Base-by-base conservation (phyloP, 2,888 invertebrate species). In the Hecatera dysodea region DNA sequence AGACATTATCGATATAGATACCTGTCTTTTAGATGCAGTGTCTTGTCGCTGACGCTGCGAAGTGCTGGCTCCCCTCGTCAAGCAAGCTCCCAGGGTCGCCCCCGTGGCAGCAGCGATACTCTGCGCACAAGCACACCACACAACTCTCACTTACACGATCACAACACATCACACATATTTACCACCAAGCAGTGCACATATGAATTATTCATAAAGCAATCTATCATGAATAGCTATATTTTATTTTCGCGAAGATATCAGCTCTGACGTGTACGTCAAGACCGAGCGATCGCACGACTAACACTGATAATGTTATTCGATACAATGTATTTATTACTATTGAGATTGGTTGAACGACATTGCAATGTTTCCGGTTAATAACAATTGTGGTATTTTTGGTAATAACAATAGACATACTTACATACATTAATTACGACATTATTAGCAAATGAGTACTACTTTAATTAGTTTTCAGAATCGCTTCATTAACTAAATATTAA, bases 31-130 rank as follows among this genome's bases (percentile, higher is more conserved):
- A 72, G 95, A 90, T 86, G 93, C 88, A 89, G 94, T 91, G 77
- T 95, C 95, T 89, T 94, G 96, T 89, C 96, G 95, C 92, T 96
- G 96, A 87, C 96, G 96, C 90, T 96, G 96, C 86, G 96, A 94
- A 92, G 95, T 92, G 89, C 92, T 92, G 89, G 96, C 96, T 92
- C 96, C 96, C 90, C 95, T 91, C 93, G 96, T 95, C 94, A 96
- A 88, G 93, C 96, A 95, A 93, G 96, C 96, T 89, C 96, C 96
- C 96, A 96, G 94, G 85, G 95, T 95, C 92, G 95, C 95, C 91
- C 96, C 95, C 95, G 96, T 95, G 81, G 96, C 96, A 94, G 96
- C 96, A 85, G 96, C 96, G 92, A 96, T 95, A 88, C 96, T 96
- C 96, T 95, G 86, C 74, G 76, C 83, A 88, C 66, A 77, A 74